Conservation (phyloP, 2,888 invertebrate genomes). For the Tortrix viridana region DNA sequence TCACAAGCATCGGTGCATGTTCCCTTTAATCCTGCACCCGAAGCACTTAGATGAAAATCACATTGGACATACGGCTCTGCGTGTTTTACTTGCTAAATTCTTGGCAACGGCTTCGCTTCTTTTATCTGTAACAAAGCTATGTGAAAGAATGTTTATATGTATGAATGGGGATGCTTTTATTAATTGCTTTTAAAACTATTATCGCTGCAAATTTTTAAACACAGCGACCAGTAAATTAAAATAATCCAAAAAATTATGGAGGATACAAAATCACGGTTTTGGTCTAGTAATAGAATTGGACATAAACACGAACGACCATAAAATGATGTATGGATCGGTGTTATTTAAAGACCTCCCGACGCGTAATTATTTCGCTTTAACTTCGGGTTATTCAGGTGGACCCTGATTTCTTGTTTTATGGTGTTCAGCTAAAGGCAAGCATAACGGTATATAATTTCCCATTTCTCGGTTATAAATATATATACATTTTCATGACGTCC, state of each 20-base stretch:
- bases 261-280: neutral
- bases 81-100: constrained; percentile 35
- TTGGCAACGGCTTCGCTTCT: constrained; percentile 29
- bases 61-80: constrained; percentile 30
- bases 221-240: too few relatives aligned
- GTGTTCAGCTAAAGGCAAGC: constrained; percentile 9
- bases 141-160: constrained; percentile 1
- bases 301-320: constrained; percentile 27
- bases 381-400: constrained; percentile 13
- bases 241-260: too few relatives aligned
- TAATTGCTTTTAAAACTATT: neutral
- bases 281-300: constrained; percentile 12
- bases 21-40: constrained; percentile 28
- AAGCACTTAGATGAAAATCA: constrained; percentile 37
- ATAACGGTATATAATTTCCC: neutral
- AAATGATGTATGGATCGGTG: constrained; percentile 25
- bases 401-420: constrained; percentile 15
- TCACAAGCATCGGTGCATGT: constrained; percentile 25
- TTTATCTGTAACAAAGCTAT: constrained; percentile 19
- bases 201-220: too few relatives aligned
- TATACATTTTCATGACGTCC: too few relatives aligned
- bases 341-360: constrained; percentile 21
- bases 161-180: constrained; percentile 1
- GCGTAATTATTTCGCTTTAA: constrained; percentile 29
- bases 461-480: too few relatives aligned